Evolutionary conservation across 2,113 vertebrate species (phyloP), one percentile per base, ranked within the genome.

Genomic region (mouse (Mus musculus)): DNA sequence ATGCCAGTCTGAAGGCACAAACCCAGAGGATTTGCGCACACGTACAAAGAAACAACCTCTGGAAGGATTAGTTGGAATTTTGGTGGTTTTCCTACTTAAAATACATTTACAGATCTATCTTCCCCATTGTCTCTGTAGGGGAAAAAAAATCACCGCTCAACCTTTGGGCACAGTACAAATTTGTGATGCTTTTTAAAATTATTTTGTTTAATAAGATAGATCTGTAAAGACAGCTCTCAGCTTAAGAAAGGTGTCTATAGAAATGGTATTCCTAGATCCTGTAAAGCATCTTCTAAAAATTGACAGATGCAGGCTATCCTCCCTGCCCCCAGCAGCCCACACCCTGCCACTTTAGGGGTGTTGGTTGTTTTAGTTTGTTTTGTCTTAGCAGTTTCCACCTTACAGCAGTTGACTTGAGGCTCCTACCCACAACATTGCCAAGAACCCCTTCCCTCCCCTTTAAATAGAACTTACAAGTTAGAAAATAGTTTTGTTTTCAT

Each of bases 401-500:
- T 95, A 96, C 97, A 97, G 99, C 98, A 98, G 98, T 97, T 97
- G 97, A 93, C 96, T 88, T 90, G 94, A 78, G 69, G 89, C 87
- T 96, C 94, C 84, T 96, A 76, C 89, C 97, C 93, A 95, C 96
- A 82, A 52, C 87, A 73, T 96, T 96, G 89, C 97, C 97, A 94
- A 94, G 78, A 65, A 63, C 89, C 92, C 97, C 88, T 88, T 72
- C 89, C 54, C 69, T 72, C 69, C 96, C 96, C 93, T 98, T 99
- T 99, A 99, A 99, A 99, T 99, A 99, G 98, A 99, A 99, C 98
- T 99, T 99, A 99, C 99, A 98, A 98, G 98, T 99, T 99, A 99
- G 99, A 99, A 99, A 99, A 99, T 99, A 99, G 98, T 99, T 99
- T 97, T 97, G 97, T 95, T 97, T 97, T 94, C 88, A 97, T 88